These are phyloP conservation scores for Sipha maydis DNA, from an alignment of 2,888 invertebrate species.

Conservation along the genomic window DNA sequence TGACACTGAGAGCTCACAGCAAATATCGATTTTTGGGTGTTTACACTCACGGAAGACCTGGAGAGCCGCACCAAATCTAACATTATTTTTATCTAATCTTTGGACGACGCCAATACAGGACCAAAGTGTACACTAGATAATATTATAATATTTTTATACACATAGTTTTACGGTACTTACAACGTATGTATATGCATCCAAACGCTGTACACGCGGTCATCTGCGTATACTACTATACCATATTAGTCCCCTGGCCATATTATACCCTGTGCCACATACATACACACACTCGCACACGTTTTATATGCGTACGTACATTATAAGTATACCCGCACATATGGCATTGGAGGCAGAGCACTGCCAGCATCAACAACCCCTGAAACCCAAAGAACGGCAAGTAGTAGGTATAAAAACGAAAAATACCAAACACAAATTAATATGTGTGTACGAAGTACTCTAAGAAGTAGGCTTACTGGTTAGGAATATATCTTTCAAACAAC, in stretches of 20 bases:
- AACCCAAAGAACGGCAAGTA: background rate
- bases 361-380: background rate
- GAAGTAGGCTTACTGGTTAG: too few species aligned
- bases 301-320: background rate
- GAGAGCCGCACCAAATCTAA: background rate
- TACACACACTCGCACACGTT: background rate
- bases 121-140: background rate
- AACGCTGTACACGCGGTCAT: background rate
- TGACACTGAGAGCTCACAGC: background rate
- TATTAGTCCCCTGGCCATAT: background rate
- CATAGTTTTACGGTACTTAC: background rate
- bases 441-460: background rate
- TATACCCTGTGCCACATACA: background rate
- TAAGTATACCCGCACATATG: background rate
- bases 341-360: background rate
- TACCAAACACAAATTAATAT: too few species aligned
- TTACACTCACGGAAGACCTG: background rate
- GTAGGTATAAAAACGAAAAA: background rate
- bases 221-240: background rate
- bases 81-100: constrained; percentile 46
- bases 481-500: background rate
- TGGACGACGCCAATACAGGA: background rate
- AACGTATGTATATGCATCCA: background rate
- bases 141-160: constrained; percentile 2
- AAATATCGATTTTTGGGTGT: constrained; percentile 28